phyloP scores from a whole-genome alignment of 2,888 invertebrate species.

The Xylocampa areola region DNA sequence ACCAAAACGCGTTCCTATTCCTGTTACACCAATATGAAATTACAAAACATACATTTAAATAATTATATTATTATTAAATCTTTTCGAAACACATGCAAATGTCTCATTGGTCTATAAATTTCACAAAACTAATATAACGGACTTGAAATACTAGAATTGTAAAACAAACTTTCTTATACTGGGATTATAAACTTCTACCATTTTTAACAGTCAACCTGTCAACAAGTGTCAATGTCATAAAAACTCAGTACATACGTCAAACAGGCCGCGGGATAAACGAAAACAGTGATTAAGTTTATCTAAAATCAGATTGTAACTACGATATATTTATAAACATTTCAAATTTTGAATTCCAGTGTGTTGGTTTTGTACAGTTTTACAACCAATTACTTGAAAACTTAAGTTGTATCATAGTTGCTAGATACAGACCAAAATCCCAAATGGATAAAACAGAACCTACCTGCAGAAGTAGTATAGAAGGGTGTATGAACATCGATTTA shows the following conservation, averaged over 20 bases:
- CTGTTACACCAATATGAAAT: neutral
- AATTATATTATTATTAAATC: too few relatives aligned
- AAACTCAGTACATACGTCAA: slow-evolving; percentile 22
- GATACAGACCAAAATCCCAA: slow-evolving; percentile 18
- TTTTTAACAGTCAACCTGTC: neutral
- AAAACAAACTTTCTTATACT: too few relatives aligned
- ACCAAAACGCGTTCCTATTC: slow-evolving; percentile 37
- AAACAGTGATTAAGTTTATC: slow-evolving; percentile 29
- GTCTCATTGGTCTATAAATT: too few relatives aligned
- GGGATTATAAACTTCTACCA: too few relatives aligned
- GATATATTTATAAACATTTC: neutral
- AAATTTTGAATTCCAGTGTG: neutral
- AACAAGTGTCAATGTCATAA: neutral
- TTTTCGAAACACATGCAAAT: too few relatives aligned
- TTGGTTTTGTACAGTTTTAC: slow-evolving; percentile 1
- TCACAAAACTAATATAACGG: too few relatives aligned
- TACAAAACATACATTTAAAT: neutral
- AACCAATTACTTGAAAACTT: slow-evolving; percentile 7
- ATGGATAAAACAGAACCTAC: slow-evolving; percentile 79
- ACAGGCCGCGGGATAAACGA: slow-evolving; percentile 50
- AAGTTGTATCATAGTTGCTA: slow-evolving; percentile 19
- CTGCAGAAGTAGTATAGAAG: slow-evolving; percentile 67
- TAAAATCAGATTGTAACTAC: neutral
- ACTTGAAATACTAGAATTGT: too few relatives aligned
- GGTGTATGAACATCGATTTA: slow-evolving; percentile 80